These are phyloP conservation scores for Tamias sibiricus DNA, from an alignment of 2,113 vertebrate genomes.

Conservation along the genomic window DNA sequence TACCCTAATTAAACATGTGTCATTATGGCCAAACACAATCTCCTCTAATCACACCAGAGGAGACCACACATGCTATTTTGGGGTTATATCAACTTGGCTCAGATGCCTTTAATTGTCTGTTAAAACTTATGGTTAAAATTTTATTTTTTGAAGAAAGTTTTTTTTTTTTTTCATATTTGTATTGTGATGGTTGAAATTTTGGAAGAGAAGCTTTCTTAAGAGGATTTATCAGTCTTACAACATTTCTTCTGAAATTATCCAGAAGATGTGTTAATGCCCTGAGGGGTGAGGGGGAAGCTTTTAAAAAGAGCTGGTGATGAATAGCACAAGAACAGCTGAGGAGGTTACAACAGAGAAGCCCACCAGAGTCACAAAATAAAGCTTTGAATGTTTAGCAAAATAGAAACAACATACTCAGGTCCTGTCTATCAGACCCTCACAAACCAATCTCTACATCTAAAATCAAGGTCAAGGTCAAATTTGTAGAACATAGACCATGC, in stretches of 20 bases:
- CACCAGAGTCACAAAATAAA: not conserved
- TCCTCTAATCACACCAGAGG: not conserved
- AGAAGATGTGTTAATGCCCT: constrained; percentile 63
- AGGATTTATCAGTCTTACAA: constrained; percentile 47
- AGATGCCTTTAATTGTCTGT: not conserved
- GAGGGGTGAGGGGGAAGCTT: not conserved
- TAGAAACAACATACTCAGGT: not conserved
- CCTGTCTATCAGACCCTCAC: not conserved
- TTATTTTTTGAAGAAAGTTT: not conserved
- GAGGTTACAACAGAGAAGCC: not conserved
- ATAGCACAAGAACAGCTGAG: not conserved
- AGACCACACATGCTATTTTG: not conserved
- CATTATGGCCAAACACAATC: not conserved
- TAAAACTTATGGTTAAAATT: constrained; percentile 21
- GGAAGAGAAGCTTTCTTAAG: constrained; percentile 29
- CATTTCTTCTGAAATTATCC: constrained; percentile 58
- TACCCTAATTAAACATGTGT: not conserved
- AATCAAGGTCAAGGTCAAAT: not conserved
- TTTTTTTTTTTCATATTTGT: too few relatives aligned
- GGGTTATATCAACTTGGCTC: not conserved
- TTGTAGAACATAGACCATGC: not conserved
- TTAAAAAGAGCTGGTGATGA: constrained; percentile 12
- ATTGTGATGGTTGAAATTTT: constrained; percentile 9
- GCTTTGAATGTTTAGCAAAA: not conserved
- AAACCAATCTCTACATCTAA: not conserved